A percentile compares a stretch with the other conserved stretches of the same genome.
phyloP scores from a whole-genome alignment of 2,888 invertebrate species.

The Eristalis arbustorum region DNA sequence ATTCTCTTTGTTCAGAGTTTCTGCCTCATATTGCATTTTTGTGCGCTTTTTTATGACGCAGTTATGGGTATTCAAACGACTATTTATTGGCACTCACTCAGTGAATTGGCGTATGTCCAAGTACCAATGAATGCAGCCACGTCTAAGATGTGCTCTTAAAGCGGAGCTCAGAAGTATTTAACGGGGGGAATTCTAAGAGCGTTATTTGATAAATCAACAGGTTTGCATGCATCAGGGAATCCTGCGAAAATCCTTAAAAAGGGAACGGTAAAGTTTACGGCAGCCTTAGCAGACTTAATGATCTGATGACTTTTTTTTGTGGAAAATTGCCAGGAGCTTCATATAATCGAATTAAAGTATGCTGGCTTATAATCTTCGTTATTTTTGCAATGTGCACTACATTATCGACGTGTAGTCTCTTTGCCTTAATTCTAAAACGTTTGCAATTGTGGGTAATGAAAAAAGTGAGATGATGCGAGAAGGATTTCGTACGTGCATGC shows the following conservation, averaged over 20 bases:
- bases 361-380: too few species aligned
- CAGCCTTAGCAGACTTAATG: too few species aligned
- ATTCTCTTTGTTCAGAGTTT: not conserved
- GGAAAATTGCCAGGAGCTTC: too few species aligned
- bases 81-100: constrained; percentile 20
- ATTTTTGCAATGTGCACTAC: too few species aligned
- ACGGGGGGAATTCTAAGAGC: not conserved
- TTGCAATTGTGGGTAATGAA: too few species aligned
- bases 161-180: not conserved
- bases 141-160: not conserved
- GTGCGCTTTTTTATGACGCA: not conserved
- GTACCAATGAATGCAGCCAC: not conserved
- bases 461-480: too few species aligned
- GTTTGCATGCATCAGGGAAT: not conserved
- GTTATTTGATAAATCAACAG: not conserved
- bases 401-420: too few species aligned
- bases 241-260: not conserved
- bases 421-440: too few species aligned
- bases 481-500: too few species aligned
- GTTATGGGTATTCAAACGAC: constrained; percentile 48
- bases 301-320: too few species aligned
- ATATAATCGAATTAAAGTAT: too few species aligned
- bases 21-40: not conserved
- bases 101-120: not conserved
- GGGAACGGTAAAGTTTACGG: too few species aligned